Base-by-base conservation (phyloP, 2,113 vertebrate genomes). In the Agelaius phoeniceus region DNA sequence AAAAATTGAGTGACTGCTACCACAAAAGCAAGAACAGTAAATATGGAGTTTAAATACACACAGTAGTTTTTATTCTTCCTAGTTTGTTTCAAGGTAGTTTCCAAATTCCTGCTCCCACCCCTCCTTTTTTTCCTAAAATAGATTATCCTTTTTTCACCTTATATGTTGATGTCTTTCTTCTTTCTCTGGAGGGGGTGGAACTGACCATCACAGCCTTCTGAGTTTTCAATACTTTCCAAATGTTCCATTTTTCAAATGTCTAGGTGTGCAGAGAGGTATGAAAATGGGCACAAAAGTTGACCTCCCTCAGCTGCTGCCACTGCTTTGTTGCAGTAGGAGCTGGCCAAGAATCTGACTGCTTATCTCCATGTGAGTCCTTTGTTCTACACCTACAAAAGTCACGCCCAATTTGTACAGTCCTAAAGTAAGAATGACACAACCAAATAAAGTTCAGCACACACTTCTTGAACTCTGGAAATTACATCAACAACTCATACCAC, bases 301-400 rank as follows among this genome's bases (percentile, higher is more conserved):
- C 81, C 49, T 80, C n/a, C 4, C 18, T 76, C 71, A 76, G 67
- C 63, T 91, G 52, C 92, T 79, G 57, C 15, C 3, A 0, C 57
- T 61, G 78, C 54, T 87, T 84, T 91, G 41, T 79, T 73, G n/a
- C 20, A 39, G 44, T 4, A 84, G 35, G 30, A 91, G 84, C 78
- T 91, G n/a, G 37, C 82, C 79, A 72, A 93, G 81, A 91, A 80
- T 72, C 61, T 68, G 69, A 84, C 76, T 91, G 74, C 78, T 78
- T 71, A 93, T 87, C 90, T 88, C 85, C 78, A 57, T 12, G 54
- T 49, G 71, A 41, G 71, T 58, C 46, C 88, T 93, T 94, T 93
- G 77, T 90, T 91, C 87, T 73, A 85, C 78, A 95, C 82, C 89
- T 93, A 90, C 58, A 62, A 35, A 72, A 88, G 78, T 79, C 94